Evolutionary conservation across 2,113 vertebrate species (phyloP), one percentile per base, ranked within the genome.

Genomic region (Pogonocichla stellata): DNA sequence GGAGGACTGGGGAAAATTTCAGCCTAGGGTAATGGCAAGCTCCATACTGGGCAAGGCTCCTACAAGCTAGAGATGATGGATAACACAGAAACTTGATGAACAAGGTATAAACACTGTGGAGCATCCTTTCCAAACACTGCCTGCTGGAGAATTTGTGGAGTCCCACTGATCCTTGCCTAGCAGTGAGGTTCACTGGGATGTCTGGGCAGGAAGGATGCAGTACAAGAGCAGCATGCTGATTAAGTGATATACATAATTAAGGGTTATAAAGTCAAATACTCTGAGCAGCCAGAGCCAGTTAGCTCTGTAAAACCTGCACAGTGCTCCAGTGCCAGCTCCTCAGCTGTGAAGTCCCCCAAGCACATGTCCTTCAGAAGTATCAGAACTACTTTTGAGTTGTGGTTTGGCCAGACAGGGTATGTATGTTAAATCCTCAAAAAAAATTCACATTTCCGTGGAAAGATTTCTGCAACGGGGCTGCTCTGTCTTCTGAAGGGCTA

Each of bases 1-100:
- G 42, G 65, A 94, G 38, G 81, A 61, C 69, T 61, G 40, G 48
- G 88, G 88, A 88, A 96, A 91, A 96, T 72, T 34, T 50, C 79
- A 94, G 86, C 34, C 45, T 26, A 88, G 61, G 28, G 15, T 72
- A 36, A 48, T 36, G 45, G n/a, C 0, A 5, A 14, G 11, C 20
- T 91, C 22, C 1, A 0, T 51, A 26, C 33, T 53, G 22, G 33
- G 23, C 33, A 64, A 90, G 29, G n/a, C 6, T 88, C 16, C 61
- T 74, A 29, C 5, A 26, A 71, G 20, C 10, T n/a, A 4, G 29
- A 69, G 6, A 1, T 74, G 70, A 67, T 58, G 42, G 18, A 16
- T 62, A 56, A 36, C 64, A 53, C n/a, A 61, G 65, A 70, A 64
- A 75, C 0, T 0, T 29, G 57, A 72, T 58, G 53, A 8, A n/a